Evolutionary conservation across 1,140 invertebrate species (phyloP), one percentile per base, ranked within the genome.

Genomic region (Heterodera carotae): DNA sequence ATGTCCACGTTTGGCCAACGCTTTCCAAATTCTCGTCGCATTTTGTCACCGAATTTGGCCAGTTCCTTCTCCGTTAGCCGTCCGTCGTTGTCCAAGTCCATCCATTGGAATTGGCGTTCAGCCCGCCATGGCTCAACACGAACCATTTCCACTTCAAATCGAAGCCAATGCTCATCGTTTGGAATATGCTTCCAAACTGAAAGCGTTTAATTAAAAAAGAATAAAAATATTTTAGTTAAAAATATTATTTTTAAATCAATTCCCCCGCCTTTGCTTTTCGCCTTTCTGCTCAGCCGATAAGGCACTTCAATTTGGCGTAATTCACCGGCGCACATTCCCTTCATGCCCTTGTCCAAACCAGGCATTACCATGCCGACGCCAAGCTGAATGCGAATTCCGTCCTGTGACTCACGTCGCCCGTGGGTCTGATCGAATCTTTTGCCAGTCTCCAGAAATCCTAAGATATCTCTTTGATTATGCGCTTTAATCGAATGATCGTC

Each of bases 351-450:
- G 71, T 87, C 85, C 34, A 87, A 59, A 29, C 85, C 85, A 25
- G 86, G 86, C 74, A 87, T 86, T 27, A 79, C 79, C 86, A 87
- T 88, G 67, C 86, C 85, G n/a, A 82, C 80, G n/a, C 85, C 85
- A 27, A 87, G 76, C 76, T 87, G 85, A 60, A 87, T 87, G 22
- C 70, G 75, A 34, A 87, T 78, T 27, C 86, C 86, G 6, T 76
- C 85, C 4, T 67, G 43, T 18, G 48, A 18, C 29, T 43, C 27
- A 8, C 80, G 43, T 4, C n/a, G n/a, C n/a, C 81, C 85, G 76
- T 88, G 88, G 12, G 82, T 87, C 71, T 88, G 86, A 75, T 87
- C 85, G 36, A 88, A 86, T 53, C 84, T 86, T 43, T 86, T 86
- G 18, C 85, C 85, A 36, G 87, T 84, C 70, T 87, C 85, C 0